Conservation (phyloP, 92 coral and sea anemone species). For the Zoanthus gigantus region DNA sequence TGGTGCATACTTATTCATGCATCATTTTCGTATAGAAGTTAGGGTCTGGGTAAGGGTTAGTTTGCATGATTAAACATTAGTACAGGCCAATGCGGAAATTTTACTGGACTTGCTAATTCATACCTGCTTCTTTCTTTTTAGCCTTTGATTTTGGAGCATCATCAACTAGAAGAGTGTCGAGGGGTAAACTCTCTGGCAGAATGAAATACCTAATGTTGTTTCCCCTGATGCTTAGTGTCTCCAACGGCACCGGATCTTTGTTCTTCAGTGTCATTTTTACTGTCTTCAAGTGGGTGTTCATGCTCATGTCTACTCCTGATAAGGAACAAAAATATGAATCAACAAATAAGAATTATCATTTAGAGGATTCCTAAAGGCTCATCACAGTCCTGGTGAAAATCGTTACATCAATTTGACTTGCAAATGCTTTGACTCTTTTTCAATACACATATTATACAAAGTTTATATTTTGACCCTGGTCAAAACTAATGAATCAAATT, state of each 20-base stretch:
- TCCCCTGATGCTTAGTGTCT: slow-evolving; percentile 93
- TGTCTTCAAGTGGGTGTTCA: slow-evolving; percentile 97
- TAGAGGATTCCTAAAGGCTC: too few relatives aligned
- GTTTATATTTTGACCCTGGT: background rate
- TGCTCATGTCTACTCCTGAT: slow-evolving; percentile 98
- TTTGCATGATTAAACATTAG: too few relatives aligned
- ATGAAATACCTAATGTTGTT: slow-evolving; percentile 97
- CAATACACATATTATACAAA: too few relatives aligned
- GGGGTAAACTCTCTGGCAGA: slow-evolving; percentile 97
- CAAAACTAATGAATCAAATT: too few relatives aligned
- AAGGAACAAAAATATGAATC: background rate
- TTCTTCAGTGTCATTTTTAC: slow-evolving; percentile 98
- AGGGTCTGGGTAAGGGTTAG: too few relatives aligned
- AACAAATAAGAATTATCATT: too few relatives aligned
- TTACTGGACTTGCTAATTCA: background rate
- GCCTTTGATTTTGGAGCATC: slow-evolving; percentile 97
- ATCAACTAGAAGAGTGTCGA: slow-evolving; percentile 93
- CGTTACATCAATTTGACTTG: too few relatives aligned
- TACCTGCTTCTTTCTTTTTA: slow-evolving; percentile 97
- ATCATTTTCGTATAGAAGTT: too few relatives aligned
- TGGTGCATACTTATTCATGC: too few relatives aligned
- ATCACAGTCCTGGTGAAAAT: too few relatives aligned
- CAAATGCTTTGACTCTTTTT: too few relatives aligned
- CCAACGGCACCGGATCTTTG: slow-evolving; percentile 96
- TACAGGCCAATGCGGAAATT: too few relatives aligned